phyloP scores from a whole-genome alignment of 2,113 vertebrate species.

The Psittacula cyanocephala region DNA sequence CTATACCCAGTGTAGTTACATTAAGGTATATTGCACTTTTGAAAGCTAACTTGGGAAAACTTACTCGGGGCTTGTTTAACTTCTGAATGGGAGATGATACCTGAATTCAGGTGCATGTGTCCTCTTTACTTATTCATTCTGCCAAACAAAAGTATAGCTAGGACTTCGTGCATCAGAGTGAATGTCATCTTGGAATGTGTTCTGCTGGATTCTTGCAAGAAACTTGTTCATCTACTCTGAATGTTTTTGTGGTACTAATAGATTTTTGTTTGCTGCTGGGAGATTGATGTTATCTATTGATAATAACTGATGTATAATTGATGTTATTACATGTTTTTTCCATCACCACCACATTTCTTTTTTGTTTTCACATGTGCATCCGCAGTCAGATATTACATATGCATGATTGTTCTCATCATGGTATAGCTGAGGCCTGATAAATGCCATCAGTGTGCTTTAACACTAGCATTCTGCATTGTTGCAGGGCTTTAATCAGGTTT shows the following conservation, averaged over 20 bases:
- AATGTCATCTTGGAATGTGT: not conserved
- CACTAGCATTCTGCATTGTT: not conserved
- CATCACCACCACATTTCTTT: rapidly evolving
- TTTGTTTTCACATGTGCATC: not conserved
- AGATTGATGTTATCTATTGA: not conserved
- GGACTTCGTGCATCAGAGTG: rapidly evolving
- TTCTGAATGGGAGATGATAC: not conserved
- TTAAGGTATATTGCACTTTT: not conserved
- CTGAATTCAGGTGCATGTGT: not conserved
- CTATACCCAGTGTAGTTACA: rapidly evolving
- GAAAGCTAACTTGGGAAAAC: not conserved
- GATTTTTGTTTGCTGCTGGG: not conserved
- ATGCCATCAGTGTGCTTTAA: not conserved
- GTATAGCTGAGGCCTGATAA: not conserved
- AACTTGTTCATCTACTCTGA: not conserved
- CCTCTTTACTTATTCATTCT: not conserved
- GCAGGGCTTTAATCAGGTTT: not conserved
- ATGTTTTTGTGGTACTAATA: not conserved
- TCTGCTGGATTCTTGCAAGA: not conserved
- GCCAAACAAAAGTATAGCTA: not conserved
- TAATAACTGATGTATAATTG: not conserved
- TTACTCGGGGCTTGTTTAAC: rapidly evolving
- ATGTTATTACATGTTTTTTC: not conserved
- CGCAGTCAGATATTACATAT: not conserved
- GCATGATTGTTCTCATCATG: not conserved